Base-by-base conservation (phyloP, 2,797 vertebrate species). In the Telmatherina bonti region DNA sequence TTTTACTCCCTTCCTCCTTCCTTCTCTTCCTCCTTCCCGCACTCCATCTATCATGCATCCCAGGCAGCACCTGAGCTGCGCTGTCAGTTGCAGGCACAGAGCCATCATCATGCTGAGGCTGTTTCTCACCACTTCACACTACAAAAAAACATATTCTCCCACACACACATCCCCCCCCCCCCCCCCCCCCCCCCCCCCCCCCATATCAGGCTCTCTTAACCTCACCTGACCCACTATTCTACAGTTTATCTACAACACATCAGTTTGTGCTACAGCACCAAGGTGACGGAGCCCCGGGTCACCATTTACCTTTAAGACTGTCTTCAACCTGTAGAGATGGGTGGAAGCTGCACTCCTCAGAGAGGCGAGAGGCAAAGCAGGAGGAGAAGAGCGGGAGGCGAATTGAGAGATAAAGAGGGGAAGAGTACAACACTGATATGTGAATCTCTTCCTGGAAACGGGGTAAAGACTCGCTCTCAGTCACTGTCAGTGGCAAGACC, bases 381-480 rank as follows among this genome's bases (percentile, higher is more conserved):
- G 61, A 64, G 69, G 68, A 43, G 7, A 43, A 20, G 55, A 43
- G 29, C 27, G 26, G 15, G 67, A 68, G 79, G n/a, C 3, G 30
- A 65, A 33, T 7, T 1, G 24, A 71, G 77, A 74, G 68, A 60
- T 72, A 64, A 78, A 56, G 72, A 69, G 80, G 80, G 82, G 26
- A 58, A 80, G 85, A 60, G 79, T 71, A 62, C 22, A 53, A 56
- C 20, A 68, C 20, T 82, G 87, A 82, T 87, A 65, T 82, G 66
- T 81, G 78, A 70, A 81, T 86, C 74, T 81, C 86, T 87, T 86
- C 82, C 82, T 82, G 80, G 85, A 84, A 83, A 81, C 81, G 68
- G 35, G 57, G 86, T 89, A 88, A 90, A 87, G 76, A 62, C 76
- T 68, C 5, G 33, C 72, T 58, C 84, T 90, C 80, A 62, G 82